Base-by-base conservation (phyloP, 2,797 vertebrate genomes). In the Hypotaenidia okinawae region DNA sequence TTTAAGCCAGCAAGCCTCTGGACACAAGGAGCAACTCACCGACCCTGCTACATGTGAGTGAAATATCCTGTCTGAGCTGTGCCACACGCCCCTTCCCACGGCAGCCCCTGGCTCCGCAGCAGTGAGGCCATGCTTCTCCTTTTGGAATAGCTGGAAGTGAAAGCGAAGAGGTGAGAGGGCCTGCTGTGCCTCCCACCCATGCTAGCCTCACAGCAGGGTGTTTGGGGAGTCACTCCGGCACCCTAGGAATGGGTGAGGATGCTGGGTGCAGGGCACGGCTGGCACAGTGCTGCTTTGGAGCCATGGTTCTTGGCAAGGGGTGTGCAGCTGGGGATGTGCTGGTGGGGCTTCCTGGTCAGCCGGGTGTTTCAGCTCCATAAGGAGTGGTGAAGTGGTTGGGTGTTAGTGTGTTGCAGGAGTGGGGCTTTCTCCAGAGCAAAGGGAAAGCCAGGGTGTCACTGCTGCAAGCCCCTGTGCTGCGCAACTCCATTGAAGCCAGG, bases 291-390 rank as follows among this genome's bases (percentile, higher is more conserved):
- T 22, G 54, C 25, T 35, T n/a, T 72, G 6, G 52, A 77, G 33
- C 23, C 1, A 0, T 22, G 4, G 39, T 0, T 2, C 45, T 62
- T 17, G 47, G 58, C 2, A 1, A 76, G 37, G 70, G 35, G 6
- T 18, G 21, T 32, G 32, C 84, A 61, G 59, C 39, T 1, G 0
- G 25, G 30, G 22, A 55, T 7, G 41, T 37, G 33, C 22, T 1
- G 2, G 11, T n/a, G 47, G 55, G 27, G 41, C 55, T 62, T 32
- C 69, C 39, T 9, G 74, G 19, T 28, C 35, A 15, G 5, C 18
- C 0, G 1, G 21, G n/a, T 27, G 51, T 59, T 81, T 70, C 51
- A 10, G 63, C 52, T 58, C 57, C 69, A 51, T 22, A 28, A 7
- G 69, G 37, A 58, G 17, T 3, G 1, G 33, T 1, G 1, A 32